A percentile compares a stretch with the other conserved stretches of the same genome.
These are phyloP conservation scores for Abscondita cerata DNA, from an alignment of 2,888 invertebrate genomes.

Conservation along the genomic window DNA sequence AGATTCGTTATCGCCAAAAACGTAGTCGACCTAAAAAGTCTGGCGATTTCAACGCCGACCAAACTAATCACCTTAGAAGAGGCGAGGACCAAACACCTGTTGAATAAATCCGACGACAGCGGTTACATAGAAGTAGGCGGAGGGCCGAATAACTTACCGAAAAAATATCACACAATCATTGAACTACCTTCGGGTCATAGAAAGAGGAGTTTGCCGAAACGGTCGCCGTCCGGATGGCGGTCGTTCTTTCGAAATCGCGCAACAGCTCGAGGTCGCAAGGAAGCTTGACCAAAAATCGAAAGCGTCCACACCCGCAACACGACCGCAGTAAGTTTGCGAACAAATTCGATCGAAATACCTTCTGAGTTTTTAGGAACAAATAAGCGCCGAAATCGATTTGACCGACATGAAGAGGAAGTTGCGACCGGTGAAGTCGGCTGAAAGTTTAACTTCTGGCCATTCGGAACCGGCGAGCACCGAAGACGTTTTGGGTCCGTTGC, in stretches of 20 bases:
- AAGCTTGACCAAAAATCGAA: slow-evolving; percentile 57
- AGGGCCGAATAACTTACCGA: slow-evolving; percentile 77
- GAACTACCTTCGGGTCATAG: slow-evolving; percentile 73
- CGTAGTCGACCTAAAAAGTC: slow-evolving; percentile 82
- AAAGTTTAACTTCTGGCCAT: slow-evolving; percentile 65
- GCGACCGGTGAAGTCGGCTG: slow-evolving; percentile 75
- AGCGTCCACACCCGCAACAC: slow-evolving; percentile 61
- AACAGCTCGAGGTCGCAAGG: slow-evolving; percentile 56
- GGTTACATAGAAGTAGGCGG: slow-evolving; percentile 80
- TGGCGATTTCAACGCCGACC: slow-evolving; percentile 90
- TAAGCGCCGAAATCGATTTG: slow-evolving; percentile 56
- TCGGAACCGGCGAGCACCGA: slow-evolving; percentile 53
- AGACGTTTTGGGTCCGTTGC: slow-evolving; percentile 59
- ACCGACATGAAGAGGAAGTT: slow-evolving; percentile 61
- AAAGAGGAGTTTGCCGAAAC: slow-evolving; percentile 69
- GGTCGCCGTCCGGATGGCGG: slow-evolving; percentile 80
- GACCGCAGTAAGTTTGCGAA: slow-evolving; percentile 48
- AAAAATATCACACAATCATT: slow-evolving; percentile 90
- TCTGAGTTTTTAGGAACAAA: slow-evolving; percentile 51
- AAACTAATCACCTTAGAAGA: slow-evolving; percentile 90
- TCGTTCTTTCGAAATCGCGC: slow-evolving; percentile 71
- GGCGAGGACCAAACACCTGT: slow-evolving; percentile 73
- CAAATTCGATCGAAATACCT: too few species aligned
- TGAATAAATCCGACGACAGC: slow-evolving; percentile 62
- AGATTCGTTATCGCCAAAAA: slow-evolving; percentile 58